Evolutionary conservation across 2,797 vertebrate genomes (phyloP), one percentile per base, ranked within the genome.

Genomic region (Urosaurus nigricauda): DNA sequence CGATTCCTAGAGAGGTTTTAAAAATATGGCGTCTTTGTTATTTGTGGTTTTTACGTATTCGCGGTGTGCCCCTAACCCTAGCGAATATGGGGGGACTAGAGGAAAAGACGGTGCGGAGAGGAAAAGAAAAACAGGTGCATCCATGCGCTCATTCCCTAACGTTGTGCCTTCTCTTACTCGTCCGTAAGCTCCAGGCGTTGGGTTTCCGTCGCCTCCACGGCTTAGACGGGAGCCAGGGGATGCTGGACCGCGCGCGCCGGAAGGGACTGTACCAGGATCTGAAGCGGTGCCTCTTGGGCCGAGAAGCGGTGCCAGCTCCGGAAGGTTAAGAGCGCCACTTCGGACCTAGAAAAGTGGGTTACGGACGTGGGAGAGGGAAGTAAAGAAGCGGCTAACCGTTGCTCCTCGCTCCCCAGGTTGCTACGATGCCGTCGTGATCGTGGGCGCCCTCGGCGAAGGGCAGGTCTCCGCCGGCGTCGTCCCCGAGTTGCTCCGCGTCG

Each of bases 151-250:
- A 14, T 47, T 73, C 2, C 1, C n/a, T 79, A 12, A 9, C 13
- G 8, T 14, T 56, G 1, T 53, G 43, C 53, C 32, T 77, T 47
- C 21, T 5, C 1, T 29, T 14, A 6, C 14, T 2, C 26, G 1
- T 79, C 79, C 75, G 71, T 29, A 94, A 99, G 98, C 95, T 99
- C 91, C 98, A 97, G 91, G 95, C 84, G 63, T 94, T 88, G 79
- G 98, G 98, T 70, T 99, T 99, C 94, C 19, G 85, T 87, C 93
- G 93, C 86, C 96, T 99, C 94, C 97, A 98, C n/a, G 98, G 98
- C 26, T 90, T 98, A 75, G 98, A 99, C 88, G 98, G 98, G 92
- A 98, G 98, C 83, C 19, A 91, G 17, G 93, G 75, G 14, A 99
- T 99, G 99, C 93, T 99, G 93, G 91, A 97, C 73, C n/a, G 83